These are phyloP conservation scores for Neopelma chrysocephalum DNA, from an alignment of 2,797 vertebrate genomes.

Conservation along the genomic window DNA sequence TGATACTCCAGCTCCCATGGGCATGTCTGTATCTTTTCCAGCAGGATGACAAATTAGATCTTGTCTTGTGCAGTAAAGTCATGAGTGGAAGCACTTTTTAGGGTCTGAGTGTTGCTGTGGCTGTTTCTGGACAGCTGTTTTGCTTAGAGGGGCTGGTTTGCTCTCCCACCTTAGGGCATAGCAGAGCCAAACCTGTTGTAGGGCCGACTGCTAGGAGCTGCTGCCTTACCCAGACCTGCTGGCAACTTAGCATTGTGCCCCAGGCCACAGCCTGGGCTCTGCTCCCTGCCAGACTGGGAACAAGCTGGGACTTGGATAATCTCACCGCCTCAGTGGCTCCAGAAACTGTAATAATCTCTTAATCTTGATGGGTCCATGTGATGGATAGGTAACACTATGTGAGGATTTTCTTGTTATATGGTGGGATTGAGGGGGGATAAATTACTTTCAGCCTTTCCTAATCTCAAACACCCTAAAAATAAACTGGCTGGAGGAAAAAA, in stretches of 20 bases:
- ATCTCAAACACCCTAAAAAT: background rate
- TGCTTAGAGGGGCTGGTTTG: background rate
- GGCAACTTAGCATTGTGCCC: background rate
- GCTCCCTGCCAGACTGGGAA: background rate
- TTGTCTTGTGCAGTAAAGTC: fast-evolving
- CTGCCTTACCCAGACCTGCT: background rate
- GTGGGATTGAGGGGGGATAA: background rate
- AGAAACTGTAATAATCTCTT: slow-evolving; percentile 13
- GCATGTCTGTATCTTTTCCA: background rate
- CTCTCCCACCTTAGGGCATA: background rate
- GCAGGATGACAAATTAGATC: background rate
- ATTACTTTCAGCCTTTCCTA: background rate
- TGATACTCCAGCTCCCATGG: background rate
- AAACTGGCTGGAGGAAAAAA: background rate
- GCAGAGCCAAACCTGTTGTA: background rate
- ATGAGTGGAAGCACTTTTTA: fast-evolving
- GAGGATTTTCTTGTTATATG: background rate
- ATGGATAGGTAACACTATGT: background rate
- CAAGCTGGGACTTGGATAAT: background rate
- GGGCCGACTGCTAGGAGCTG: background rate
- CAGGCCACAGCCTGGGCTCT: background rate
- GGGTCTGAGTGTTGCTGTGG: background rate
- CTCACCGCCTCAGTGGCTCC: background rate
- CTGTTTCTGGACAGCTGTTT: background rate
- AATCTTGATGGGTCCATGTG: background rate